Evolutionary conservation across 2,113 vertebrate species (phyloP).

Genomic region (Pardalotus punctatus): DNA sequence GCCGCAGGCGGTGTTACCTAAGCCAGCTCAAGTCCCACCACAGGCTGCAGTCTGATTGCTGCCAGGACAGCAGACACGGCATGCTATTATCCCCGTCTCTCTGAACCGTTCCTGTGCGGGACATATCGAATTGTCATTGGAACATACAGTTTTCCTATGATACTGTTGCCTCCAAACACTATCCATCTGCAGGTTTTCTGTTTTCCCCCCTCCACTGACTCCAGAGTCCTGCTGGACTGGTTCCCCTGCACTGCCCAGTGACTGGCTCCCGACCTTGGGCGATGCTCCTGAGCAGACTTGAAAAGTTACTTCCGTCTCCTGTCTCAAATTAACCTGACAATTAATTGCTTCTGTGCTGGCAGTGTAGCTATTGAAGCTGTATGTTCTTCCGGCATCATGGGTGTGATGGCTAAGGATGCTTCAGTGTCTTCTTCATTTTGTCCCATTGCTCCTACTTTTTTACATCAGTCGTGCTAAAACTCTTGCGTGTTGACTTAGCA

Average conservation of each 20-base stretch:
- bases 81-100: fast-evolving
- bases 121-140: fast-evolving
- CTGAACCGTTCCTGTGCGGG: neutral
- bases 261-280: neutral
- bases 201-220: neutral
- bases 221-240: neutral
- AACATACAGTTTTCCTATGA: fast-evolving
- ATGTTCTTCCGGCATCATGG: neutral
- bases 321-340: neutral
- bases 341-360: neutral
- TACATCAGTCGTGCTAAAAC: neutral
- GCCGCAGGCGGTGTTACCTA: neutral
- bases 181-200: neutral
- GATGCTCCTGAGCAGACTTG: neutral
- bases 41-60: neutral
- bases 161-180: neutral
- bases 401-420: fast-evolving
- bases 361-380: neutral
- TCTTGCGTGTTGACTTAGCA: neutral
- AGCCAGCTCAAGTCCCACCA: neutral
- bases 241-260: neutral
- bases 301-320: neutral
- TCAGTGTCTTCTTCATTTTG: neutral
- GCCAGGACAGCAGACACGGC: fast-evolving
- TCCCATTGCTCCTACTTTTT: neutral